phyloP scores from a whole-genome alignment of 2,888 invertebrate species.

The Oxystoma pomonae region DNA sequence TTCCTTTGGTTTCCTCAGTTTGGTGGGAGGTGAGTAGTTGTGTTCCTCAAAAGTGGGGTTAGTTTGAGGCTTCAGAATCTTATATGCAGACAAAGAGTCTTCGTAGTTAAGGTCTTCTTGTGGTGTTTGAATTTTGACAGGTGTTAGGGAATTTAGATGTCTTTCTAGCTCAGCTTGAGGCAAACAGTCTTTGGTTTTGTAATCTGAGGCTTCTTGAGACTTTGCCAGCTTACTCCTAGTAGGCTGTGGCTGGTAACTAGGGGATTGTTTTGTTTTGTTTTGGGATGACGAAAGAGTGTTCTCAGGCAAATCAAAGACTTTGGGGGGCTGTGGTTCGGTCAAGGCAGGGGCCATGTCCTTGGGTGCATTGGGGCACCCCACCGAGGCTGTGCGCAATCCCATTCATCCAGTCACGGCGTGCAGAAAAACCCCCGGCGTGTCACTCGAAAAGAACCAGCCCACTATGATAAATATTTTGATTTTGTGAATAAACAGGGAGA shows the following conservation, averaged over 20 bases:
- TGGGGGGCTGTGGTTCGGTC: slow-evolving; percentile 64
- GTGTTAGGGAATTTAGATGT: background rate
- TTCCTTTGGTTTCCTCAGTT: slow-evolving; percentile 23
- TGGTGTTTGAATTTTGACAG: background rate
- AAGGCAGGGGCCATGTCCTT: slow-evolving; percentile 94
- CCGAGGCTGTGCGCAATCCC: slow-evolving; percentile 52
- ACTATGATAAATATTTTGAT: too few relatives aligned
- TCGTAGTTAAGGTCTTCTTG: background rate
- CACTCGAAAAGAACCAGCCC: too few relatives aligned
- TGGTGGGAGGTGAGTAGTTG: slow-evolving; percentile 29
- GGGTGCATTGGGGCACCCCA: slow-evolving; percentile 57
- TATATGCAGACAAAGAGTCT: background rate
- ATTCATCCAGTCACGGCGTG: slow-evolving; percentile 45
- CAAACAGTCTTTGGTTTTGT: background rate
- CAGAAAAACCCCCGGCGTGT: too few relatives aligned
- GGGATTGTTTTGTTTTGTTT: background rate
- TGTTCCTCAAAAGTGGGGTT: slow-evolving; percentile 29
- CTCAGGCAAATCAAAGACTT: slow-evolving; percentile 47
- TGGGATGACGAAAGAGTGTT: slow-evolving; percentile 35
- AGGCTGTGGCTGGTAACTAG: background rate
- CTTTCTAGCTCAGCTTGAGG: background rate
- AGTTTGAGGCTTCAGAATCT: background rate
- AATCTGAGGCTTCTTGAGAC: background rate
- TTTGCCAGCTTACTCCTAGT: background rate
- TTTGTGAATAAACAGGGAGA: too few relatives aligned